Base-by-base conservation (phyloP, 2,113 vertebrate genomes). In the Orientallactaga bullata region DNA sequence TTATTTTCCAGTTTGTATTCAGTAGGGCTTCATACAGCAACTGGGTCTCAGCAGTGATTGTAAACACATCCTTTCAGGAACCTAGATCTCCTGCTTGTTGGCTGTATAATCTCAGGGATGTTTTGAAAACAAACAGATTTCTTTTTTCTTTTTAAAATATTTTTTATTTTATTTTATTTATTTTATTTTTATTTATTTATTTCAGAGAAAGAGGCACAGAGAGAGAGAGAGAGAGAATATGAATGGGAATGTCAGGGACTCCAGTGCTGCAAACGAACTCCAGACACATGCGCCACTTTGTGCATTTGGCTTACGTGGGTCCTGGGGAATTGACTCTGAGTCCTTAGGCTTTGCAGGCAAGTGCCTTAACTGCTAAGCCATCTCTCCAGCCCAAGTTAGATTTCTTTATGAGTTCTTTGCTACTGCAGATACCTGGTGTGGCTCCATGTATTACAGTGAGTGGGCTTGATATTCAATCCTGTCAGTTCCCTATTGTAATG, bases 1-100 rank as follows among this genome's bases (percentile, higher is more conserved):
- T 84, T 68, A 83, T 68, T 94, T 94, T 73, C 84, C 72, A 79
- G n/a, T 90, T 74, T 65, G 42, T 66, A 32, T 91, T 65, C 87
- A 60, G 23, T 1, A 93, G 13, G 47, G 15, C 71, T 88, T 92
- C 61, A n/a, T 28, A 24, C 51, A 26, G 39, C 39, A 91, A 63
- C 60, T 58, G 28, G n/a, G 76, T 74, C 61, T 92, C 68, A 60
- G 47, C 35, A 82, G 71, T 39, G 76, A 60, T 35, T 94, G 28
- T 83, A 86, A 86, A 30, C 21, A 55, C 39, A 23, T 58, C 81
- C 24, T 58, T 73, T 87, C 61, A 47, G 90, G 68, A 88, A 42
- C 78, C 51, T 37, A 39, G 39, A 28, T 63, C 30, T 32, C 73
- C 74, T n/a, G 65, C 7, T 42, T 82, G 61, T 77, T 83, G 66